Evolutionary conservation across 1,140 invertebrate species (phyloP).

Genomic region (Vanessa tameamea): DNA sequence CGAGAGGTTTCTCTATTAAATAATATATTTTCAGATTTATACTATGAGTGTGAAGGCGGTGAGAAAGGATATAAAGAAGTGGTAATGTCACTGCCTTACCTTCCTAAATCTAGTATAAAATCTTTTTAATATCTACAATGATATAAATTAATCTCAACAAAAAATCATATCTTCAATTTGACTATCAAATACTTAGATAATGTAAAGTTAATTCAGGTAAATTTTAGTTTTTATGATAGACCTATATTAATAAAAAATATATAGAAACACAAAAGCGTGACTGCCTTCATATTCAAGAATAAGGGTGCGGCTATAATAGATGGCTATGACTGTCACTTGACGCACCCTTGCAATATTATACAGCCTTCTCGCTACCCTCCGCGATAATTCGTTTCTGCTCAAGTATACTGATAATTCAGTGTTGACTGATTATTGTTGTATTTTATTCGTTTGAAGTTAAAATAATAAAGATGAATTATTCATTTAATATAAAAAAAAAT

Average conservation of each 20-base stretch:
- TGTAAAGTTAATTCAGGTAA: too few species aligned
- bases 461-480: background rate
- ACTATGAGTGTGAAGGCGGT: too few species aligned
- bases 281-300: slow-evolving; percentile 45
- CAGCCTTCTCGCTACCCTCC: slow-evolving; percentile 51
- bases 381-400: slow-evolving; percentile 50
- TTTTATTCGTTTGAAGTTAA: slow-evolving; percentile 6
- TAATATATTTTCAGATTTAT: too few species aligned
- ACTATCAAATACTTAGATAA: too few species aligned
- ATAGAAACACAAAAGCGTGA: background rate
- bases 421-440: slow-evolving; percentile 3
- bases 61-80: too few species aligned
- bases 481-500: background rate
- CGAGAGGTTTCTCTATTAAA: too few species aligned
- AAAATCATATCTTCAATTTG: too few species aligned
- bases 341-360: slow-evolving; percentile 74
- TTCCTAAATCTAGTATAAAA: too few species aligned
- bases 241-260: background rate
- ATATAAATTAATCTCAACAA: too few species aligned
- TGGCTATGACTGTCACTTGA: slow-evolving; percentile 65
- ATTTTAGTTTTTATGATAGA: too few species aligned
- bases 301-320: slow-evolving; percentile 64
- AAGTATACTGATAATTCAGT: slow-evolving; percentile 20
- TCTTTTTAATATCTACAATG: too few species aligned
- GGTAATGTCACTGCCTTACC: too few species aligned